phyloP scores from a whole-genome alignment of 23 tunicate genomes.

The Aplidium turbinatum region DNA sequence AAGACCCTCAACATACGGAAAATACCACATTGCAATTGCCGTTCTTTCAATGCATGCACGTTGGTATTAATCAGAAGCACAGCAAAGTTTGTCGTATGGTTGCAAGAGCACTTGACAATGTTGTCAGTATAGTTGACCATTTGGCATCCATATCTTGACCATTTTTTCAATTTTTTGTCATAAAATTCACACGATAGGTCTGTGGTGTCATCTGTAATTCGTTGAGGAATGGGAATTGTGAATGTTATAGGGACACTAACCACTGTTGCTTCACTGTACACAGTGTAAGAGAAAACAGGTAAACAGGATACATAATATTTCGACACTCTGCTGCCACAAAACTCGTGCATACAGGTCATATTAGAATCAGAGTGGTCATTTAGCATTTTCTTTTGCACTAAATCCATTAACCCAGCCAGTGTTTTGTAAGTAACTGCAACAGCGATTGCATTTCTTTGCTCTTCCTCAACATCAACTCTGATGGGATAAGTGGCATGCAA shows the following conservation, averaged over 20 bases:
- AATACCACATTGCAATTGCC: background rate
- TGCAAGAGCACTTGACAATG: conserved; percentile 25
- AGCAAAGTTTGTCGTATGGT: conserved; percentile 54
- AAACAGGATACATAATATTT: conserved; percentile 7
- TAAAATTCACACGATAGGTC: conserved; percentile 43
- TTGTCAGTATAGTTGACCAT: background rate
- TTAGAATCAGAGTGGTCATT: background rate
- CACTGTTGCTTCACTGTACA: background rate
- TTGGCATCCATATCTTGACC: conserved; percentile 35
- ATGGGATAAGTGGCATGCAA: too few relatives aligned
- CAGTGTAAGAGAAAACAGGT: conserved; percentile 26
- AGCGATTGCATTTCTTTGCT: background rate
- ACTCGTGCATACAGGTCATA: background rate
- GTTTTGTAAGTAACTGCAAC: background rate
- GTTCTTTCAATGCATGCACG: background rate
- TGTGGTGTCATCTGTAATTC: too few relatives aligned
- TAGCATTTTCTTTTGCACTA: background rate
- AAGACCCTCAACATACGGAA: conserved; percentile 1
- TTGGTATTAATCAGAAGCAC: conserved; percentile 20
- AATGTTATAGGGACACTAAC: conserved; percentile 30
- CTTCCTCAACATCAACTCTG: too few relatives aligned
- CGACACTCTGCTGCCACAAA: background rate
- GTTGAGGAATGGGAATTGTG: conserved; percentile 5
- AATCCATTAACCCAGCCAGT: background rate
- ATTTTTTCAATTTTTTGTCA: background rate